Evolutionary conservation across 2,888 invertebrate genomes (phyloP), one percentile per base, ranked within the genome.

Genomic region (Cacoxenus indagator): DNA sequence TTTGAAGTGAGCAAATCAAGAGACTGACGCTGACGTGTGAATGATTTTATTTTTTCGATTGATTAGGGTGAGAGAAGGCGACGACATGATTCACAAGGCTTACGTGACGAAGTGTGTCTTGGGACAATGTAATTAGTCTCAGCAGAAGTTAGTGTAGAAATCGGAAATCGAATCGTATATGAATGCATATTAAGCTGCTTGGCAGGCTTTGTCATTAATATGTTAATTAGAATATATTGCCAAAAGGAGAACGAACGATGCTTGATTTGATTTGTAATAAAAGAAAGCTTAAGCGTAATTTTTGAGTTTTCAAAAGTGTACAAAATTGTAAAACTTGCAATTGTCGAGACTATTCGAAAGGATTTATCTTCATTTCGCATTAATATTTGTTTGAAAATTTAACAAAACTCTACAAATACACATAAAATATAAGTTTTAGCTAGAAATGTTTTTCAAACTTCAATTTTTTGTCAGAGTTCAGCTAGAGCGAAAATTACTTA

Each of bases 251-350:
- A 37, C 27, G 26, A 26, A 55, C 27, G 26, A 55, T 55, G 55
- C 55, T 55, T 24, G 55, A 55, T 26, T 27, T 55, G 26, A 24
- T n/a, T n/a, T n/a, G n/a, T n/a, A 55, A 55, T 8, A n/a, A 51
- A 51, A 51, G 31, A 59, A 62, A 62, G 61, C 61, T 62, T 26
- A 62, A 62, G 61, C 61, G 31, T 27, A 54, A 31, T 59, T 31
- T 5, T 59, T 31, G 11, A 57, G 6, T 17, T 31, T 29, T 37
- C 9, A 59, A 59, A 31, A 59, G 31, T 31, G 27, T 17, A 8
- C 4, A 48, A 48, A 48, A 48, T 17, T 6, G 17, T 19, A 22
- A 51, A 51, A 51, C 48, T 51, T 51, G 51, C 51, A 51, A 17
- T 51, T 51, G 14, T 37, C 37, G 37, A 37, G 37, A 37, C 37